These are phyloP conservation scores for Chrysolina americana DNA, from an alignment of 2,888 invertebrate genomes.

Conservation along the genomic window DNA sequence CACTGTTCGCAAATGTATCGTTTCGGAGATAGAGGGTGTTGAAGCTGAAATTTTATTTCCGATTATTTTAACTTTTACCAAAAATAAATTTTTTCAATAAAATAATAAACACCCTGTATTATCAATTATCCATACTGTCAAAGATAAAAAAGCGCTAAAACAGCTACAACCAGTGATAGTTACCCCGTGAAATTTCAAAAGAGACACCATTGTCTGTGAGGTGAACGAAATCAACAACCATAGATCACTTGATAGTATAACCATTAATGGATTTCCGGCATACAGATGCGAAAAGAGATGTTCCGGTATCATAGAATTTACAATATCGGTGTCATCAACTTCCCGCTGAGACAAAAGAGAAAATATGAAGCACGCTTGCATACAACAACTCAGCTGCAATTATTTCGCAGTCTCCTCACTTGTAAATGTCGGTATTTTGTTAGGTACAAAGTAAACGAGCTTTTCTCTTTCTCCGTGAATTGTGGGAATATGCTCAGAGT, in stretches of 20 bases:
- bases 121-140: too few relatives aligned
- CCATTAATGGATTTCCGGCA: constrained; percentile 1
- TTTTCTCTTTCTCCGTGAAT: constrained; percentile 23
- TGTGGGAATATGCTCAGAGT: not conserved
- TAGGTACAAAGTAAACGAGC: not conserved
- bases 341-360: constrained; percentile 15
- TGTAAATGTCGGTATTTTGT: constrained; percentile 8
- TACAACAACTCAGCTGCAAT: not conserved
- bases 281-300: not conserved
- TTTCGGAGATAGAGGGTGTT: too few relatives aligned
- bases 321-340: constrained; percentile 13
- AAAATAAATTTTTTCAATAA: too few relatives aligned
- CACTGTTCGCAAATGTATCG: too few relatives aligned
- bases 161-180: too few relatives aligned
- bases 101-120: too few relatives aligned
- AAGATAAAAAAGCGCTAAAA: too few relatives aligned
- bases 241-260: not conserved
- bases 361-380: not conserved
- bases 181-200: not conserved
- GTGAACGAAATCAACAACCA: not conserved
- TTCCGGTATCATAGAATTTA: constrained; percentile 7
- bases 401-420: not conserved
- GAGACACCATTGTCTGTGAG: not conserved
- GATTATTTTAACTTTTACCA: too few relatives aligned
- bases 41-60: too few relatives aligned